Percentiles rank a stretch among this genome's conserved stretches.
Conservation (phyloP, 1,140 invertebrate genomes). For the Cyclargus thomasi region DNA sequence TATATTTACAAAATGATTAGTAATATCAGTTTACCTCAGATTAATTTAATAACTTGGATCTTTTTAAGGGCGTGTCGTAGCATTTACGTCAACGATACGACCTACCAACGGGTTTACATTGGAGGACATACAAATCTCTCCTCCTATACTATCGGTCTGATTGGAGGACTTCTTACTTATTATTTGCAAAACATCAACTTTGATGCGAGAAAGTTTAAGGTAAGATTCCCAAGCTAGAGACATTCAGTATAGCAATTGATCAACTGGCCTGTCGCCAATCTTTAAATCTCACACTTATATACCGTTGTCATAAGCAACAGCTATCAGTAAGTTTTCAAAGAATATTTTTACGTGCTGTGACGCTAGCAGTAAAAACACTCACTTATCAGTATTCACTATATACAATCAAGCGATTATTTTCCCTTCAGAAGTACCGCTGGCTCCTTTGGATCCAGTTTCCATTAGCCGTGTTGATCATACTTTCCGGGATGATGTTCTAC, state of each 20-base stretch:
- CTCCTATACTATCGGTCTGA: slow-evolving; percentile 53
- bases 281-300: too few species aligned
- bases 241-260: too few species aligned
- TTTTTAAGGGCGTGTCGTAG: slow-evolving; percentile 45
- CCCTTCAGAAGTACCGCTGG: slow-evolving; percentile 50
- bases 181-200: slow-evolving; percentile 49
- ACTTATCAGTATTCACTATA: too few species aligned
- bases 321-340: too few species aligned
- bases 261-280: too few species aligned
- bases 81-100: slow-evolving; percentile 43
- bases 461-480: slow-evolving; percentile 41
- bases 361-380: too few species aligned
- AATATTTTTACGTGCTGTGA: too few species aligned
- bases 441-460: slow-evolving; percentile 45
- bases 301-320: too few species aligned
- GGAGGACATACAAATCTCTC: slow-evolving; percentile 58
- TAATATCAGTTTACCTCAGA: too few species aligned
- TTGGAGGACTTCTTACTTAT: slow-evolving; percentile 52
- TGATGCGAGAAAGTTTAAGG: slow-evolving; percentile 47
- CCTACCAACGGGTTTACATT: slow-evolving; percentile 54
- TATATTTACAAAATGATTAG: too few species aligned
- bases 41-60: not conserved
- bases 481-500: slow-evolving; percentile 52
- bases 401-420: too few species aligned
- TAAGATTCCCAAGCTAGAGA: slow-evolving; percentile 23